Percentiles rank a stretch among this genome's conserved stretches.
Evolutionary conservation across 1,140 invertebrate species (phyloP).

Genomic region (Apocrypta bakeri): DNA sequence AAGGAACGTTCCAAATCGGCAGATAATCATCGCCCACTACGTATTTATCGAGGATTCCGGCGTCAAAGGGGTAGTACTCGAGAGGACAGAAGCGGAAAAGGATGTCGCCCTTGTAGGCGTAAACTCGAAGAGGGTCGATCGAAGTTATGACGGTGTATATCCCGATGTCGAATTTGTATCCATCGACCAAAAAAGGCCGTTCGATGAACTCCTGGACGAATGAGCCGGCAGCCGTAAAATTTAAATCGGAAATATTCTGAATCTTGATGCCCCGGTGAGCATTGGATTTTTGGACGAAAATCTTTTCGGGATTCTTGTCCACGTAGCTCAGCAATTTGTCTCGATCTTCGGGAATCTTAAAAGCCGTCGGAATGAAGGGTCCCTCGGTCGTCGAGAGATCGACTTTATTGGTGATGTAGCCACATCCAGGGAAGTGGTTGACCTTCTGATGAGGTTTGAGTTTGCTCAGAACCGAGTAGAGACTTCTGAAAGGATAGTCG

Average conservation of each 20-base stretch:
- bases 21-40: constrained; percentile 96
- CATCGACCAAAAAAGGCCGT: constrained; percentile 88
- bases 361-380: constrained; percentile 89
- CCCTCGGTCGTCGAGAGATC: constrained; percentile 87
- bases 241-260: constrained; percentile 80
- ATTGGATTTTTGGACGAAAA: constrained; percentile 95
- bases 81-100: constrained; percentile 93
- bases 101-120: constrained; percentile 92
- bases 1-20: constrained; percentile 95
- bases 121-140: constrained; percentile 90
- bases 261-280: constrained; percentile 92
- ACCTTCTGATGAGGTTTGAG: constrained; percentile 86
- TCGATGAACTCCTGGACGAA: constrained; percentile 95
- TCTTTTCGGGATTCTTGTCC: constrained; percentile 79
- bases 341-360: constrained; percentile 88
- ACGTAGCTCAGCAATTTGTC: constrained; percentile 84
- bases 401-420: constrained; percentile 96
- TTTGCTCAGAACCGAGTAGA: constrained; percentile 77
- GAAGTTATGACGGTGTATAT: constrained; percentile 95
- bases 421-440: constrained; percentile 96
- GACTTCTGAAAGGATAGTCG: constrained; percentile 89
- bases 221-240: constrained; percentile 82
- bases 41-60: constrained; percentile 88
- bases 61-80: constrained; percentile 95
- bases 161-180: constrained; percentile 97